Evolutionary conservation across 2,888 invertebrate genomes (phyloP).

Genomic region (Tethea ocularis): DNA sequence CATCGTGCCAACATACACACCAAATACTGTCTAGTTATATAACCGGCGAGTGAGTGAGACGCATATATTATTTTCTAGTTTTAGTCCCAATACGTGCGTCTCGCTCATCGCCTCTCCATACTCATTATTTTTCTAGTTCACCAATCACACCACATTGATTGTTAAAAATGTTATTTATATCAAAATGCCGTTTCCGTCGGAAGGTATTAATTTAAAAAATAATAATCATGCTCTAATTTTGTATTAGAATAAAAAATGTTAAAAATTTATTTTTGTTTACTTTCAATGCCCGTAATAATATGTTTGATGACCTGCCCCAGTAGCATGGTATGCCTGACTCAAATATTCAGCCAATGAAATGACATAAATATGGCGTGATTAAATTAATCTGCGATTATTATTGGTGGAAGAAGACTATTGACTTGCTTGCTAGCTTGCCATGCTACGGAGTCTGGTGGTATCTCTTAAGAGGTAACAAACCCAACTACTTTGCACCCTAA

Average conservation of each 20-base stretch:
- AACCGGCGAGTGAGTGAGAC: not conserved
- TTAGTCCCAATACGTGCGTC: slow-evolving; percentile 30
- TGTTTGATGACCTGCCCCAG: too few species aligned
- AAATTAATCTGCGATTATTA: too few species aligned
- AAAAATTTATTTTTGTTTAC: slow-evolving; percentile 26
- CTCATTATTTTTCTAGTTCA: not conserved
- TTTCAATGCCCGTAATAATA: too few species aligned
- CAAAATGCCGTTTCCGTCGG: slow-evolving; percentile 42
- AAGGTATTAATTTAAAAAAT: slow-evolving; percentile 38
- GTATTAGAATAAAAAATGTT: slow-evolving; percentile 59
- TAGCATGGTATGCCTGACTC: too few species aligned
- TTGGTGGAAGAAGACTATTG: too few species aligned
- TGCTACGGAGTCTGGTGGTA: too few species aligned
- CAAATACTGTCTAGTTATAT: slow-evolving; percentile 23
- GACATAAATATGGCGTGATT: too few species aligned
- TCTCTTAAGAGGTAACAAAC: too few species aligned
- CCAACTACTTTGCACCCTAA: too few species aligned
- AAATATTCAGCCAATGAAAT: too few species aligned
- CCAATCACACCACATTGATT: slow-evolving; percentile 5
- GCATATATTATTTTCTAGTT: slow-evolving; percentile 21
- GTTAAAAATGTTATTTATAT: slow-evolving; percentile 20
- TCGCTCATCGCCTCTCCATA: slow-evolving; percentile 31
- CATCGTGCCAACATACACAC: slow-evolving; percentile 26
- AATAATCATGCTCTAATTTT: slow-evolving; percentile 43
- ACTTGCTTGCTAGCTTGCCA: too few species aligned